Percentiles rank a stretch among this genome's conserved stretches.
Evolutionary conservation across 2,797 vertebrate species (phyloP).

Genomic region (Lithobates pipiens): DNA sequence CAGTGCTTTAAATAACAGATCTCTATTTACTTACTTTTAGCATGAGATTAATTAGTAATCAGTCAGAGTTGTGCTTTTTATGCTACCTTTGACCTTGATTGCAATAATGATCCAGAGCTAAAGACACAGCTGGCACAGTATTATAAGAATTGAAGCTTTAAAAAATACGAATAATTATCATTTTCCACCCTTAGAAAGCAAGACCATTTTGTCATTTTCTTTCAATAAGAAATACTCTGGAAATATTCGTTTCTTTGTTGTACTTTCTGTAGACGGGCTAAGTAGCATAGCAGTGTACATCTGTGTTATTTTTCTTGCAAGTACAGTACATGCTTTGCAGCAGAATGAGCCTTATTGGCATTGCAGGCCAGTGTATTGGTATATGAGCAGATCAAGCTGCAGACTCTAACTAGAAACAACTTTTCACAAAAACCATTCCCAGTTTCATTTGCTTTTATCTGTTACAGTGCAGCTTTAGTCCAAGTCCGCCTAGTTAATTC

Average conservation of each 20-base stretch:
- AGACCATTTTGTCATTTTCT: constrained; percentile 61
- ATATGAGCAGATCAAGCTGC: constrained; percentile 15
- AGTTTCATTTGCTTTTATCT: constrained; percentile 41
- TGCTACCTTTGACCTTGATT: constrained; percentile 63
- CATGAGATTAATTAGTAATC: constrained; percentile 63
- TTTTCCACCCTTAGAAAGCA: constrained; percentile 60
- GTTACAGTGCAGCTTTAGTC: constrained; percentile 35
- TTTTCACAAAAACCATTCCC: constrained; percentile 32
- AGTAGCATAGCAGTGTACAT: constrained; percentile 59
- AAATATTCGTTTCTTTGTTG: constrained; percentile 59
- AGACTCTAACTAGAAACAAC: constrained; percentile 22
- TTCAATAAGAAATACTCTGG: constrained; percentile 54
- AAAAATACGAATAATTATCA: constrained; percentile 63
- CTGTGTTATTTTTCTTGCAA: constrained; percentile 48
- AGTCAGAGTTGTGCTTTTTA: constrained; percentile 63
- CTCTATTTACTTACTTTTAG: constrained; percentile 63
- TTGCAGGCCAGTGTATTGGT: constrained; percentile 24
- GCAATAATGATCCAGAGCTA: constrained; percentile 62
- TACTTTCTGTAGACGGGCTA: constrained; percentile 53
- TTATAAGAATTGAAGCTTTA: constrained; percentile 61
- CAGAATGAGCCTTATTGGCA: constrained; percentile 28
- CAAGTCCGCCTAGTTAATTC: constrained; percentile 22
- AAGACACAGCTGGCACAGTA: constrained; percentile 62
- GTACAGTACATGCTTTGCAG: constrained; percentile 44
- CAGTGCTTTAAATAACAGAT: constrained; percentile 57